phyloP scores from a whole-genome alignment of 2,888 invertebrate genomes.

The Gari tellinella region DNA sequence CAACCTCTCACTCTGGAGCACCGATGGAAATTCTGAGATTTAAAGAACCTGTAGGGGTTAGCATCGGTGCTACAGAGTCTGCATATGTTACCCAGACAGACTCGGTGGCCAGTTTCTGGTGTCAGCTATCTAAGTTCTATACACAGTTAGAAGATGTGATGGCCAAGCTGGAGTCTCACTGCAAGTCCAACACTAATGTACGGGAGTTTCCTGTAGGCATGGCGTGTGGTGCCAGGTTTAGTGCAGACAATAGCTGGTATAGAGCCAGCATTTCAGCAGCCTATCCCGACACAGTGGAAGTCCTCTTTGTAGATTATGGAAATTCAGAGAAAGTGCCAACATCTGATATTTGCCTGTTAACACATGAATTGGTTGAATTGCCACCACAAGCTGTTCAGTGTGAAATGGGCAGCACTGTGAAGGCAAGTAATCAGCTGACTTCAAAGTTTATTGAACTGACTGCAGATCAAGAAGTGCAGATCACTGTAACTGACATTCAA shows the following conservation, averaged over 20 bases:
- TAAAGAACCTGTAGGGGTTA: conserved; percentile 11
- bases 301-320: conserved; percentile 83
- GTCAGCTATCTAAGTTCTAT: conserved; percentile 59
- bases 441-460: conserved; percentile 54
- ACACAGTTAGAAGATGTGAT: conserved; percentile 65
- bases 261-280: conserved; percentile 70
- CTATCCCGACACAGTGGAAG: conserved; percentile 61
- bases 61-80: conserved; percentile 43
- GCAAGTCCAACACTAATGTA: conserved; percentile 35
- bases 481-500: conserved; percentile 28
- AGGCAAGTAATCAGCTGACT: conserved; percentile 47
- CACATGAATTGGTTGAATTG: conserved; percentile 60
- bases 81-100: conserved; percentile 68
- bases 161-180: conserved; percentile 62
- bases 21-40: conserved; percentile 21
- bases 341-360: conserved; percentile 65
- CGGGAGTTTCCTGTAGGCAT: conserved; percentile 46
- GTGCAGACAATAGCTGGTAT: conserved; percentile 79
- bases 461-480: conserved; percentile 47
- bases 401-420: conserved; percentile 47
- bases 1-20: not conserved
- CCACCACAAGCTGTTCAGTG: conserved; percentile 77
- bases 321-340: conserved; percentile 70
- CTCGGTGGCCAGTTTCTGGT: conserved; percentile 72
- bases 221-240: conserved; percentile 74